Conservation (phyloP, 2,888 invertebrate genomes). For the Oscheius sp. region DNA sequence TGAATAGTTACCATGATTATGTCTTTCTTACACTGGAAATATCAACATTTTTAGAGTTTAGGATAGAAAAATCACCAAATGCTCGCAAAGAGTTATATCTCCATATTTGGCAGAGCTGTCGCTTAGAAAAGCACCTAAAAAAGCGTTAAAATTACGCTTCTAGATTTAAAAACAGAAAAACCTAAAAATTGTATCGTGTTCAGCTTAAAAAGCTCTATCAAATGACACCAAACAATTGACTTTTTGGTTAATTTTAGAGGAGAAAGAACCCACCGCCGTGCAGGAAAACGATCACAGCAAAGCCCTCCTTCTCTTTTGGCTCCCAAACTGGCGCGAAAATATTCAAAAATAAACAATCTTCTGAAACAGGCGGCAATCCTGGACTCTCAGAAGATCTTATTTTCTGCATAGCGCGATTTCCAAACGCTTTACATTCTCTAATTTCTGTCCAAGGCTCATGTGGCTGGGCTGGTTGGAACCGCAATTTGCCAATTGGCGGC, state of each 20-base stretch:
- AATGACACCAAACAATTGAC: no score
- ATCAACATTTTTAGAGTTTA: not conserved
- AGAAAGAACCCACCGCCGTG: constrained; percentile 37
- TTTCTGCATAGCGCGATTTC: constrained; percentile 42
- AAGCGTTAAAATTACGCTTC: not conserved
- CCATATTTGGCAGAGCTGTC: constrained; percentile 46
- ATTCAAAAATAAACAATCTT: constrained; percentile 53
- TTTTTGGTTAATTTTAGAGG: not conserved
- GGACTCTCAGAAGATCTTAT: no score
- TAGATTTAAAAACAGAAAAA: no score
- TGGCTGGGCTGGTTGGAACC: constrained; percentile 37
- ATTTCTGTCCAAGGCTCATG: constrained; percentile 47
- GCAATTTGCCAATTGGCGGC: not conserved
- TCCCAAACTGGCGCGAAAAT: constrained; percentile 52
- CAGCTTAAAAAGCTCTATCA: no score
- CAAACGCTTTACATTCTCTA: constrained; percentile 42
- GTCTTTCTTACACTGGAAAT: constrained; percentile 37
- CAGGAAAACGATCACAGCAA: constrained; percentile 51
- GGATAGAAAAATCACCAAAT: constrained; percentile 28
- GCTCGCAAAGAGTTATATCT: constrained; percentile 45
- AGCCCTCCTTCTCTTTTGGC: constrained; percentile 38
- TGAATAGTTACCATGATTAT: constrained; percentile 57
- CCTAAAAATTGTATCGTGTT: no score
- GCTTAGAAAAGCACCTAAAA: constrained; percentile 41
- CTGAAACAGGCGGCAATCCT: constrained; percentile 3